phyloP scores from a whole-genome alignment of 1,140 invertebrate genomes.

The Myzus persicae region DNA sequence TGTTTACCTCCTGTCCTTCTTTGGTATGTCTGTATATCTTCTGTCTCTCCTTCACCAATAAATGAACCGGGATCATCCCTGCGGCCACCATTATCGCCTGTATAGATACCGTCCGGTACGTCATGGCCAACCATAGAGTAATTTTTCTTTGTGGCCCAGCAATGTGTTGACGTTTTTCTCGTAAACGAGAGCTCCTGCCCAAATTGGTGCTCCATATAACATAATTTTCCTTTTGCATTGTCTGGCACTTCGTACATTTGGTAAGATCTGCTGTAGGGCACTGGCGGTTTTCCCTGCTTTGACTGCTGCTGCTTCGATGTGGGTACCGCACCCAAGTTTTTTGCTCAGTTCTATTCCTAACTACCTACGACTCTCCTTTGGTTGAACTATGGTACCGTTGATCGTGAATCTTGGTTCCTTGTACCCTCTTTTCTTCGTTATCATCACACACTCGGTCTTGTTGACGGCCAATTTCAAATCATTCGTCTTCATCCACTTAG shows the following conservation, averaged over 20 bases:
- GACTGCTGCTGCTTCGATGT: not conserved
- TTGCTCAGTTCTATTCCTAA: constrained; percentile 1
- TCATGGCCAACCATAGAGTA: not conserved
- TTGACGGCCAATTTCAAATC: not conserved
- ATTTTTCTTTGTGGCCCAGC: not conserved
- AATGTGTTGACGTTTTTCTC: not conserved
- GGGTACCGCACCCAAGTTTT: not conserved
- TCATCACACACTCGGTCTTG: not conserved
- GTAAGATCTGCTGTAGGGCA: constrained; percentile 61
- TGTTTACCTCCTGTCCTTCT: not conserved
- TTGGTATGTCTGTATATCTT: not conserved
- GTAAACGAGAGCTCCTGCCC: constrained; percentile 68
- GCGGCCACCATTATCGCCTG: constrained; percentile 4
- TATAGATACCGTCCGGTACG: constrained; percentile 1
- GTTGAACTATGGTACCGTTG: not conserved
- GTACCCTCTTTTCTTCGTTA: constrained; percentile 14
- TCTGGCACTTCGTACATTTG: constrained; percentile 63
- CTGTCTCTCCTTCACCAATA: not conserved
- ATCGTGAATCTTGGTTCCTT: not conserved
- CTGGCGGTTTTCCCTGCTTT: constrained; percentile 61
- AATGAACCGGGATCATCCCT: not conserved
- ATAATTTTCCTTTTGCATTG: constrained; percentile 64
- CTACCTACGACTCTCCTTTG: not conserved
- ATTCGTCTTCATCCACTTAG: not conserved
- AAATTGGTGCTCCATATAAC: constrained; percentile 64